Evolutionary conservation across 2,797 vertebrate species (phyloP).

Genomic region (Mormyrus hasselquistii): DNA sequence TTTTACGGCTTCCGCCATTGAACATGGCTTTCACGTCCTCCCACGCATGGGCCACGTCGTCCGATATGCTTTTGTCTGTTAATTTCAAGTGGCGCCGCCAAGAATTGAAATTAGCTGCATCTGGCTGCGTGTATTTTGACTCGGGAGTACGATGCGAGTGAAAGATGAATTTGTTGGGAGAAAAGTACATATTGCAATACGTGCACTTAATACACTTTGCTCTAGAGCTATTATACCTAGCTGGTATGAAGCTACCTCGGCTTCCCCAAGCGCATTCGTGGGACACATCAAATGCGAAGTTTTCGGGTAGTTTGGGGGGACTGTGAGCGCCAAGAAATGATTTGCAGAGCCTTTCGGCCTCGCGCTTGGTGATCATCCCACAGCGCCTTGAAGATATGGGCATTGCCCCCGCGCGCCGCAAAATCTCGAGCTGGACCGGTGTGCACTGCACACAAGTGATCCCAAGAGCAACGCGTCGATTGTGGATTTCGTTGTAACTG

Average conservation of each 20-base stretch:
- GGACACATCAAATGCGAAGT: conserved; percentile 82
- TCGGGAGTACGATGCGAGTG: conserved; percentile 82
- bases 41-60: conserved; percentile 84
- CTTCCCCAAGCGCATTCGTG: conserved; percentile 84
- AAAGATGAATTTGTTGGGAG: conserved; percentile 87
- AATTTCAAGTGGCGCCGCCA: conserved; percentile 84
- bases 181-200: conserved; percentile 86
- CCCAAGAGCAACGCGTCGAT: conserved; percentile 78
- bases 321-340: conserved; percentile 81
- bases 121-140: conserved; percentile 83
- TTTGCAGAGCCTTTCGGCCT: conserved; percentile 84
- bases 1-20: conserved; percentile 87
- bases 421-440: conserved; percentile 82
- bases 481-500: conserved; percentile 91
- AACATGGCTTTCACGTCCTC: conserved; percentile 98
- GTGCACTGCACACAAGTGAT: conserved; percentile 89
- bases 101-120: conserved; percentile 86
- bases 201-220: conserved; percentile 88
- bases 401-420: conserved; percentile 82
- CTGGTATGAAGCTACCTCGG: conserved; percentile 81
- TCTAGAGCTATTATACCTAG: conserved; percentile 82
- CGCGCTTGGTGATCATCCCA: conserved; percentile 86
- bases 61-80: conserved; percentile 69
- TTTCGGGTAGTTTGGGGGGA: conserved; percentile 80
- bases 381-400: conserved; percentile 83